A percentile compares a stretch with the other conserved stretches of the same genome.
phyloP scores from a whole-genome alignment of 2,888 invertebrate genomes.

The Allolobophora icterica region DNA sequence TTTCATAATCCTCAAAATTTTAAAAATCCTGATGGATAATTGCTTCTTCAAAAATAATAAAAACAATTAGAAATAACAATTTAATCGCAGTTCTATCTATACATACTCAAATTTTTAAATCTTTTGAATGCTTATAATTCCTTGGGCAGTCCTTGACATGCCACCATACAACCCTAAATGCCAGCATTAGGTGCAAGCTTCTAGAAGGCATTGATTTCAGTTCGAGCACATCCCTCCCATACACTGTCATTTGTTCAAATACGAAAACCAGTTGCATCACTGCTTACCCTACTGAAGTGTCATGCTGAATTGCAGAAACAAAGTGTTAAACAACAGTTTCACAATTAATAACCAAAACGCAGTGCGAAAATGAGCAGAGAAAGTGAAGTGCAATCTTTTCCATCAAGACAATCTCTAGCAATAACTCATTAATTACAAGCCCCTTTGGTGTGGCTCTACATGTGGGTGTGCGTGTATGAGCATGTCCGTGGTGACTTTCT shows the following conservation, averaged over 20 bases:
- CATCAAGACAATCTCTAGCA: neutral
- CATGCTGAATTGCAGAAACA: neutral
- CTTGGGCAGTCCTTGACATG: no score
- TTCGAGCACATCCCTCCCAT: neutral
- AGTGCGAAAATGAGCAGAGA: neutral
- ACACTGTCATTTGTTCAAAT: neutral
- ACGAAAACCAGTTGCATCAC: neutral
- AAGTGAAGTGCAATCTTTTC: neutral
- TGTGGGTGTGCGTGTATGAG: neutral
- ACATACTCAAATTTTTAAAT: no score
- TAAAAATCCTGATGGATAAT: no score
- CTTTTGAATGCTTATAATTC: no score
- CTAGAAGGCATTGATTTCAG: no score
- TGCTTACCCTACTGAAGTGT: neutral
- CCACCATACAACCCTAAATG: no score
- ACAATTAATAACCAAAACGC: neutral
- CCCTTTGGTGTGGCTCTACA: no score
- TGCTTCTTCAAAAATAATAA: neutral
- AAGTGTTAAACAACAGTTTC: neutral
- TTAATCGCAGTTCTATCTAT: neutral
- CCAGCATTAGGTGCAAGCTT: no score
- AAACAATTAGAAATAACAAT: neutral
- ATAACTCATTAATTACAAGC: neutral
- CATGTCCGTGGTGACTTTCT: neutral
- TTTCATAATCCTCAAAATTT: neutral